These are phyloP conservation scores for Dendroctonus valens DNA, from an alignment of 1,140 invertebrate genomes.

Conservation along the genomic window DNA sequence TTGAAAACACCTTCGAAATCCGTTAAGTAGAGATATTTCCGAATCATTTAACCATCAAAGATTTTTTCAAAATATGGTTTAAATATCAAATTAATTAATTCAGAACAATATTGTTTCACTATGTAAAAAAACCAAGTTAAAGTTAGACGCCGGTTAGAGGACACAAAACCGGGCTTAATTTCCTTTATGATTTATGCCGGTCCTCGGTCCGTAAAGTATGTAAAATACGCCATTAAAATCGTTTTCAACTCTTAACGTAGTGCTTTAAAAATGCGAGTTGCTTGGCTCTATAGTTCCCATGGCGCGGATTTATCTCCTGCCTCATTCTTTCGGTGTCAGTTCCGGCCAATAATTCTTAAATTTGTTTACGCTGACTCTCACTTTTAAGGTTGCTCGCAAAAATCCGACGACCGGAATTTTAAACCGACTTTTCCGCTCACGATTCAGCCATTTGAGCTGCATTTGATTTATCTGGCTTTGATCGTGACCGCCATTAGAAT, in stretches of 20 bases:
- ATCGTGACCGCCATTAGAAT: too few relatives aligned
- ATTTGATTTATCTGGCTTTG: too few relatives aligned
- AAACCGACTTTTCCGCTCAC: background rate
- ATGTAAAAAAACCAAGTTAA: constrained; percentile 9
- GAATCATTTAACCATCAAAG: too few relatives aligned
- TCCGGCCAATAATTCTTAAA: constrained; percentile 25
- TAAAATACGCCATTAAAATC: constrained; percentile 32
- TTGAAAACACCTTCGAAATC: too few relatives aligned
- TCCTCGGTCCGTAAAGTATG: constrained; percentile 29
- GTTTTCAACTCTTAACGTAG: constrained; percentile 30
- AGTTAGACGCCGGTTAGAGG: constrained; percentile 13
- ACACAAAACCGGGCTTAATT: constrained; percentile 19
- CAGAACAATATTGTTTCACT: background rate
- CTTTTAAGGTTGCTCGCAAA: constrained; percentile 3
- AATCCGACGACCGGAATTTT: background rate
- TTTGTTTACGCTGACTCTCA: constrained; percentile 20
- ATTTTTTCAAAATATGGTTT: too few relatives aligned
- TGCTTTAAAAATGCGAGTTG: constrained; percentile 26
- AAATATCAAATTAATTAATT: too few relatives aligned
- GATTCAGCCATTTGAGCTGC: too few relatives aligned
- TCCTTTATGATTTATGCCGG: constrained; percentile 26
- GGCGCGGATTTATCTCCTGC: constrained; percentile 20
- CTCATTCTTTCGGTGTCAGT: constrained; percentile 23
- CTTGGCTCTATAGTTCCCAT: constrained; percentile 20
- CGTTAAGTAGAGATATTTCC: too few relatives aligned